Evolutionary conservation across 2,113 vertebrate genomes (phyloP).

Genomic region (Stictonetta naevosa): DNA sequence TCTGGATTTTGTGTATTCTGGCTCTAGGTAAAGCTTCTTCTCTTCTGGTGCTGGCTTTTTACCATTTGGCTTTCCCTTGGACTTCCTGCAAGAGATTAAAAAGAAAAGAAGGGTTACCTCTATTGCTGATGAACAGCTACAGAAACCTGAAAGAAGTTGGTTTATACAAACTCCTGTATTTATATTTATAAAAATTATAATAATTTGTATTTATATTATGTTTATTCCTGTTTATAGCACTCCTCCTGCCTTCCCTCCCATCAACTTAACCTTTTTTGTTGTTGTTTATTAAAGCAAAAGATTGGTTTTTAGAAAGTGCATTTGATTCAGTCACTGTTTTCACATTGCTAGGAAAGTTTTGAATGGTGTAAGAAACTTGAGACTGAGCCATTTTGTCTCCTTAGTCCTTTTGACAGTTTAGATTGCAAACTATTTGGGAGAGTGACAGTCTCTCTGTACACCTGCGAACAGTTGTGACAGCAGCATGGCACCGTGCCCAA

Average conservation of each 20-base stretch:
- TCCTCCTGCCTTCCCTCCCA: too few species aligned
- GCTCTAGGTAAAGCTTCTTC: conserved; percentile 95
- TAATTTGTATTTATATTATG: not conserved
- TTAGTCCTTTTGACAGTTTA: not conserved
- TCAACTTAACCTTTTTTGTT: too few species aligned
- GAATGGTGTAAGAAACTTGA: not conserved
- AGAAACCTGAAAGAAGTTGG: not conserved
- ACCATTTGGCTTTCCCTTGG: conserved; percentile 97
- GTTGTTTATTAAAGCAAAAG: not conserved
- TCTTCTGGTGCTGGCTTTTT: conserved; percentile 93
- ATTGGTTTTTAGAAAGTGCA: not conserved
- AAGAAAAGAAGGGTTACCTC: not conserved
- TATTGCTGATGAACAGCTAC: not conserved
- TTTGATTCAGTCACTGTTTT: not conserved
- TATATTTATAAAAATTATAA: not conserved
- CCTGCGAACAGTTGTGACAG: not conserved
- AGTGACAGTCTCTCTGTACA: not conserved
- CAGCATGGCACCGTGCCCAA: not conserved
- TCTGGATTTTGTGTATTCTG: conserved; percentile 91
- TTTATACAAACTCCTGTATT: not conserved
- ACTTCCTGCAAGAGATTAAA: conserved; percentile 84
- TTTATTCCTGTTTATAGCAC: too few species aligned
- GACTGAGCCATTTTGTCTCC: not conserved
- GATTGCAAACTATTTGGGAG: not conserved
- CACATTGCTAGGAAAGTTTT: not conserved